These are phyloP conservation scores for Temnothorax unifasciatus DNA, from an alignment of 2,888 invertebrate species.

Conservation along the genomic window DNA sequence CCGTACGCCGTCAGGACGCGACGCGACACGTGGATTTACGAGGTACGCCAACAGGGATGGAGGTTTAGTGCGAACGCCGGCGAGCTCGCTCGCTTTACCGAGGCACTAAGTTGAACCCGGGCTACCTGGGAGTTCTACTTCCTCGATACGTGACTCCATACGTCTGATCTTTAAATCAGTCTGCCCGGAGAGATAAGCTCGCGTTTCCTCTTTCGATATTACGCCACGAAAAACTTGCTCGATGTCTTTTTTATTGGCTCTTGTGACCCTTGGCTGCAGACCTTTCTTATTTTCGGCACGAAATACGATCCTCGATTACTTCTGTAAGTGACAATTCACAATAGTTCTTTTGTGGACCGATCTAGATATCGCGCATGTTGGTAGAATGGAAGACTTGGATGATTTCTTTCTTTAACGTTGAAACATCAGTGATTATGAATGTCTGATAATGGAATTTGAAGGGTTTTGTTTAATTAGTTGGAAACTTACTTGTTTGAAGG, in stretches of 20 bases:
- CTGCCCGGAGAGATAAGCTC: constrained; percentile 50
- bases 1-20: constrained; percentile 17
- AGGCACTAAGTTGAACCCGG: constrained; percentile 35
- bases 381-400: neutral
- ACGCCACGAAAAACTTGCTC: constrained; percentile 12
- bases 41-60: neutral
- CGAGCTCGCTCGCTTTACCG: constrained; percentile 16
- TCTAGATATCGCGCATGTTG: neutral
- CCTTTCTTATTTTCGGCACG: neutral
- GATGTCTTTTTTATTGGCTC: constrained; percentile 36
- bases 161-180: constrained; percentile 61
- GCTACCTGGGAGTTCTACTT: constrained; percentile 36
- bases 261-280: neutral
- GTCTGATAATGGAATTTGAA: constrained; percentile 12
- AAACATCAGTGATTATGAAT: neutral
- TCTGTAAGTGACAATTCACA: neutral
- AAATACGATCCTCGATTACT: constrained; percentile 7
- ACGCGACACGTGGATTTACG: constrained; percentile 56
- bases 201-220: constrained; percentile 42
- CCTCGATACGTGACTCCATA: constrained; percentile 54
- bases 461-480: neutral
- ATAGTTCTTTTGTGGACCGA: neutral
- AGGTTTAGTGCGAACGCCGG: constrained; percentile 32
- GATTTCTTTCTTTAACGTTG: neutral
- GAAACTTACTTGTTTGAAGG: neutral